Evolutionary conservation across 2,113 vertebrate species (phyloP).

Genomic region (Anthoscopus minutus): DNA sequence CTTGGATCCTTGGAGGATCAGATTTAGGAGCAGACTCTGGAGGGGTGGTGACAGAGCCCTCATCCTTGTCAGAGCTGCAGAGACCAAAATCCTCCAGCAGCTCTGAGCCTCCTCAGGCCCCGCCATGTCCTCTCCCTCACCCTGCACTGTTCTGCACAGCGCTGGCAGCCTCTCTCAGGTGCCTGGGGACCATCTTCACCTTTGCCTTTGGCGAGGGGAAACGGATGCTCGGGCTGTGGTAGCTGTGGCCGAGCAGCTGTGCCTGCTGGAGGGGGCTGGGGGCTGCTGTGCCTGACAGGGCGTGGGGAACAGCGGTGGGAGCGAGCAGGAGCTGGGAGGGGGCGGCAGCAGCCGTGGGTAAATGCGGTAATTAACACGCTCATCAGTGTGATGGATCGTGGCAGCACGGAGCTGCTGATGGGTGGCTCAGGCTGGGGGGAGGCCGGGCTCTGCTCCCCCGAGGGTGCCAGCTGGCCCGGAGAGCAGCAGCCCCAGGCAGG

Average conservation of each 20-base stretch:
- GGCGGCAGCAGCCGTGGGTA: background rate
- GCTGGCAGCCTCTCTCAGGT: background rate
- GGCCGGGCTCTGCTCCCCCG: background rate
- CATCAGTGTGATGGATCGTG: constrained; percentile 20
- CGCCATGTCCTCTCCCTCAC: fast-evolving
- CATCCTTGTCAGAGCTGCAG: fast-evolving
- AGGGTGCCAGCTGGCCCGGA: fast-evolving
- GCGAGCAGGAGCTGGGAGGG: background rate
- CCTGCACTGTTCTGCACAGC: background rate
- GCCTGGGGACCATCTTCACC: background rate
- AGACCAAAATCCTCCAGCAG: background rate
- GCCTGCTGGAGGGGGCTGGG: background rate
- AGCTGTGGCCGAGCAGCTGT: background rate
- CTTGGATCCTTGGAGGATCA: background rate
- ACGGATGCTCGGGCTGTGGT: background rate
- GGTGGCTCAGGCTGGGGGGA: background rate
- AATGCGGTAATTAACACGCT: constrained; percentile 15
- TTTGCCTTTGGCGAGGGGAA: background rate
- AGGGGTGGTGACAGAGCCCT: background rate
- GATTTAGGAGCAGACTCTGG: background rate
- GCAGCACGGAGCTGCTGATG: background rate
- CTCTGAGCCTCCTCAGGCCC: fast-evolving
- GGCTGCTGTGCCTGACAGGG: background rate
- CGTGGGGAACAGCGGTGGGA: background rate
- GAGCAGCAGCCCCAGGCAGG: background rate